Evolutionary conservation across 2,888 invertebrate genomes (phyloP), one percentile per base, ranked within the genome.

Genomic region (Philhelius pedissequus): DNA sequence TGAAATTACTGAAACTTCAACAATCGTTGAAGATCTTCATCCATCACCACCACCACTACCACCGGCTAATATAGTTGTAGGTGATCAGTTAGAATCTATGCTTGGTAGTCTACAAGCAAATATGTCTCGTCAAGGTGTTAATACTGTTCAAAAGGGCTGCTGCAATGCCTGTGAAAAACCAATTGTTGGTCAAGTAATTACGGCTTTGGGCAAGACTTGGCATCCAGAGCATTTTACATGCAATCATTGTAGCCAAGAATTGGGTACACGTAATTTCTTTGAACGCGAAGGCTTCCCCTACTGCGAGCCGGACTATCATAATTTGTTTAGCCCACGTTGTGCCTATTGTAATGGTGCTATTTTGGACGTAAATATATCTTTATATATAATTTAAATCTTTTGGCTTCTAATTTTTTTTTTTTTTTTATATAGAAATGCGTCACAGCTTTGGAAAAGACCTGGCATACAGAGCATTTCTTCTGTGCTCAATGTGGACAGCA

Each of bases 171-270:
- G 99, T 94, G 97, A 98, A 92, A 99, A 99, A 90, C 98, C 99
- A 87, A 99, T 99, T 92, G 98, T 99, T 83, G 99, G 99, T 88
- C 98, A 99, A 95, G 96, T 95, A 90, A 91, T 91, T 45, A 99
- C 99, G 86, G 99, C 99, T 20, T 92, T 99, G 91, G 99, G 99
- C 71, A 97, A 98, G 92, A 98, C 99, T 86, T 99, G 99, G 99
- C 99, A 99, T 92, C 98, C 99, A 56, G 99, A 99, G 93, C 99
- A 99, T 92, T 99, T 99, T 92, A 97, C 96, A 81, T 99, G 99
- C 93, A 96, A 96, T 87, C 98, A 99, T 90, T 99, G 99, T 94
- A 96, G 96, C 89, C 97, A 98, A 90, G 98, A 98, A 92, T 92
- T 99, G 90, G 99, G 99, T 82, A 99, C 99, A 71, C 94, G 97